These are phyloP conservation scores for Idaea aversata DNA, from an alignment of 2,888 invertebrate species.

Conservation along the genomic window DNA sequence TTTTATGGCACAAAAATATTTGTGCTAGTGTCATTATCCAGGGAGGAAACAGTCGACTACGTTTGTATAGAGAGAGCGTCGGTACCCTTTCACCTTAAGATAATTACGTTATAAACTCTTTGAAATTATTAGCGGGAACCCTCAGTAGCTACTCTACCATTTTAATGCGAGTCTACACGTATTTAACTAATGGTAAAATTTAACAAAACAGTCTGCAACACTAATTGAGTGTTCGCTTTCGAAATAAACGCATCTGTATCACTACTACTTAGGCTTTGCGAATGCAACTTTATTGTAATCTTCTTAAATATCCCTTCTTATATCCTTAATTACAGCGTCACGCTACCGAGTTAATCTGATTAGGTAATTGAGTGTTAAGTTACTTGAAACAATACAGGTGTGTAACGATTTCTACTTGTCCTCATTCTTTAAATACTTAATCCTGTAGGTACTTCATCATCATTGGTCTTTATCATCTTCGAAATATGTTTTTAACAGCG, in stretches of 20 bases:
- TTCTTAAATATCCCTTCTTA: conserved; percentile 19
- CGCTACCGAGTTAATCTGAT: conserved; percentile 22
- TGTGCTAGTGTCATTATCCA: too few species aligned
- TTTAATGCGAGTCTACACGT: too few species aligned
- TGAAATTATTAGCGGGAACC: too few species aligned
- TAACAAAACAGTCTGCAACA: conserved; percentile 26
- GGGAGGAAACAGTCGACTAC: too few species aligned
- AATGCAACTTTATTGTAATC: conserved; percentile 16
- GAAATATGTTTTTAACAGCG: too few species aligned
- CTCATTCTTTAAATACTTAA: conserved; percentile 12
- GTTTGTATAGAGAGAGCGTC: too few species aligned
- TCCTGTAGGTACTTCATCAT: conserved; percentile 9
- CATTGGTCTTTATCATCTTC: too few species aligned
- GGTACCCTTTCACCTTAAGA: too few species aligned
- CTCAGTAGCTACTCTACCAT: too few species aligned
- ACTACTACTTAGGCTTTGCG: conserved; percentile 7
- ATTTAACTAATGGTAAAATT: too few species aligned
- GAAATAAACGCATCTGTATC: conserved; percentile 34
- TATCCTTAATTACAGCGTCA: conserved; percentile 24
- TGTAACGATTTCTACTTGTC: conserved; percentile 17
- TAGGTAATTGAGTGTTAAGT: conserved; percentile 21
- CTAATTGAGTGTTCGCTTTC: conserved; percentile 51
- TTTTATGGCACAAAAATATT: too few species aligned
- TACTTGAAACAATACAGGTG: conserved; percentile 19
- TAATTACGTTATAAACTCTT: too few species aligned